These are phyloP conservation scores for Hanleya hanleyi DNA, from an alignment of 2,888 invertebrate species.

Conservation along the genomic window DNA sequence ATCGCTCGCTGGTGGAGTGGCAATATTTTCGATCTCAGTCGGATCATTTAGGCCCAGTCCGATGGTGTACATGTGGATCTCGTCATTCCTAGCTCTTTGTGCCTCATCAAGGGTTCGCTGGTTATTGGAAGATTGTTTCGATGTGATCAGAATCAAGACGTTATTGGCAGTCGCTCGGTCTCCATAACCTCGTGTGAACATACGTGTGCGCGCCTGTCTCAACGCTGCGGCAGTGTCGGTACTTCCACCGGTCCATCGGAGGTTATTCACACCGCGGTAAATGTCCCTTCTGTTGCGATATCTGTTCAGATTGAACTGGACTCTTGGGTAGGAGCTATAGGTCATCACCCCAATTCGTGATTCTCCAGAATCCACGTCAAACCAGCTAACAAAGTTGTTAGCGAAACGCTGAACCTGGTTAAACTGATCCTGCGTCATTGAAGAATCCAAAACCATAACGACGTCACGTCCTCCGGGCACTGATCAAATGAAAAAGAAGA, in stretches of 20 bases:
- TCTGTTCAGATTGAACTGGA: neutral
- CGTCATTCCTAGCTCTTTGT: slow-evolving; percentile 37
- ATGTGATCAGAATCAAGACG: neutral
- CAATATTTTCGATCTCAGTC: slow-evolving; percentile 51
- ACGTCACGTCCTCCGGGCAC: slow-evolving; percentile 42
- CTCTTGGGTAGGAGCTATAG: slow-evolving; percentile 38
- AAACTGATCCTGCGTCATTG: slow-evolving; percentile 55
- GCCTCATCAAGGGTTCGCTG: slow-evolving; percentile 16
- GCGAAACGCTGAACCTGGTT: slow-evolving; percentile 48
- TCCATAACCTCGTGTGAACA: neutral
- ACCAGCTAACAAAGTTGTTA: slow-evolving; percentile 43
- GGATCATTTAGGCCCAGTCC: slow-evolving; percentile 52
- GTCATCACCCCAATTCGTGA: slow-evolving; percentile 43
- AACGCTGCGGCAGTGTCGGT: neutral
- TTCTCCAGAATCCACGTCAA: slow-evolving; percentile 37
- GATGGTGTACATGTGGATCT: slow-evolving; percentile 54
- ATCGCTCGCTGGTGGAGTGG: slow-evolving; percentile 44
- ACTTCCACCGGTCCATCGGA: neutral
- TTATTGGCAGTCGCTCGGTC: neutral
- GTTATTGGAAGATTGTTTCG: neutral
- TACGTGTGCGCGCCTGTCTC: neutral
- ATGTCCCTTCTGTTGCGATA: neutral
- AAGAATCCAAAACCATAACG: slow-evolving; percentile 57
- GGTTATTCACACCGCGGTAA: neutral
- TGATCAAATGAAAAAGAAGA: neutral